Evolutionary conservation across 2,888 invertebrate species (phyloP).

Genomic region (Drosophila prostipennis): DNA sequence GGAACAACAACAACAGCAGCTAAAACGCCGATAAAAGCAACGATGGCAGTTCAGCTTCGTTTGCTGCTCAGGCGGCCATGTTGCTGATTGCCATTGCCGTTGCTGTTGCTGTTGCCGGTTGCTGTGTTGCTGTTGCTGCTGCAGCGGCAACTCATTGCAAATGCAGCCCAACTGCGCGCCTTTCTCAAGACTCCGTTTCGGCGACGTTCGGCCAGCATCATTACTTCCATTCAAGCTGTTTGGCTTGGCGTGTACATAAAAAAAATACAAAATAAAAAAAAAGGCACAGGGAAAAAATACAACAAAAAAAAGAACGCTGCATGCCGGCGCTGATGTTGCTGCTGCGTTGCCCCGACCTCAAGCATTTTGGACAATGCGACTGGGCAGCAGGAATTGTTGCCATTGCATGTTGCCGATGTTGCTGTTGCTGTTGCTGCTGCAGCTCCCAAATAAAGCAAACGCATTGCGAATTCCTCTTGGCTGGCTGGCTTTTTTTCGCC

Average conservation of each 20-base stretch:
- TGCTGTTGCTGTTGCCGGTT: conserved; percentile 16
- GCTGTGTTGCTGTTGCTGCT: conserved; percentile 15
- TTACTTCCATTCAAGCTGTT: conserved; percentile 80
- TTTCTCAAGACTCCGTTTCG: conserved; percentile 69
- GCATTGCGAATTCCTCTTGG: conserved; percentile 75
- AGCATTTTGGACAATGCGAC: conserved; percentile 57
- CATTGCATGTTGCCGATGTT: conserved; percentile 49
- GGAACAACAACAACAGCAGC: conserved; percentile 46
- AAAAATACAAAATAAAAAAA: conserved; percentile 48
- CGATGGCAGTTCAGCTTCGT: conserved; percentile 79
- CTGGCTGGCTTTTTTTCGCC: conserved; percentile 38
- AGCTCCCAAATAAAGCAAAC: conserved; percentile 79
- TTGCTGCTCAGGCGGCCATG: conserved; percentile 79
- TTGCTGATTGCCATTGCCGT: conserved; percentile 71
- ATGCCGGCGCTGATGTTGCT: conserved; percentile 5
- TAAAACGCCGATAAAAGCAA: conserved; percentile 73
- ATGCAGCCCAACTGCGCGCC: conserved; percentile 75
- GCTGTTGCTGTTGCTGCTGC: conserved; percentile 53
- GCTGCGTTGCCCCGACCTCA: conserved; percentile 45
- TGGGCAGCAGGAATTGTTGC: conserved; percentile 52
- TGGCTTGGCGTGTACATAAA: conserved; percentile 77
- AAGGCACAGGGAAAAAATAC: neutral
- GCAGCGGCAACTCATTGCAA: conserved; percentile 72
- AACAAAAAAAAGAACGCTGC: conserved; percentile 15
- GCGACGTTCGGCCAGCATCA: conserved; percentile 74